Evolutionary conservation across 2,797 vertebrate species (phyloP).

Genomic region (Urocyon cinereoargenteus): DNA sequence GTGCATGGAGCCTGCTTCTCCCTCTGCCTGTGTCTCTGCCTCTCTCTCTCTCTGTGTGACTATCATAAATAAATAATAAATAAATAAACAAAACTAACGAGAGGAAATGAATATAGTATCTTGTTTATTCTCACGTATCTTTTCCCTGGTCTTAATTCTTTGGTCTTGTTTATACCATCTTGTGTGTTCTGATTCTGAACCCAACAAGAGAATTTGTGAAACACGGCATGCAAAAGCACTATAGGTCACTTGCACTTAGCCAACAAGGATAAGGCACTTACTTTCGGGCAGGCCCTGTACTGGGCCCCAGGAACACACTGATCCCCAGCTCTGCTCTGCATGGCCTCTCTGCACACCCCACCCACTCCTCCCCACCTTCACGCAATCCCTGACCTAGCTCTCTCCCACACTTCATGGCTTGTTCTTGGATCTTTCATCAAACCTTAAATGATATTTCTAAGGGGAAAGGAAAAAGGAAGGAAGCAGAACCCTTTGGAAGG

Average conservation of each 20-base stretch:
- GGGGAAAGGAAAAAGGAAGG: background rate
- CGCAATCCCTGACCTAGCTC: background rate
- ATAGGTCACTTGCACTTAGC: background rate
- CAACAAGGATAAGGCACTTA: background rate
- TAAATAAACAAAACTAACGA: background rate
- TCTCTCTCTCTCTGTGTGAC: too few relatives aligned
- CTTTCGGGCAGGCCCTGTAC: background rate
- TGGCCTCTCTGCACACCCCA: background rate
- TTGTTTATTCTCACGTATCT: background rate
- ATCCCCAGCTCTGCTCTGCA: background rate
- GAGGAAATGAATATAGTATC: background rate
- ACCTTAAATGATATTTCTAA: constrained; percentile 25
- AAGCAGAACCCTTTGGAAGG: background rate
- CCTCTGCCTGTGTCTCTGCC: too few relatives aligned
- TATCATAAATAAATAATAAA: too few relatives aligned
- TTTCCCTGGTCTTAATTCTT: constrained; percentile 30
- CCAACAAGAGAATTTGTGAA: constrained; percentile 1
- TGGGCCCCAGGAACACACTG: background rate
- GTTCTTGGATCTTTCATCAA: constrained; percentile 24
- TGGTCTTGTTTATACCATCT: background rate
- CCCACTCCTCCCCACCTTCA: background rate
- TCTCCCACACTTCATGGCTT: background rate
- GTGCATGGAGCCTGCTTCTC: too few relatives aligned
- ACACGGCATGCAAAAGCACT: background rate
- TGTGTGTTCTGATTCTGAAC: background rate